phyloP scores from a whole-genome alignment of 2,888 invertebrate species.

The Eudasyphora cyanicolor region DNA sequence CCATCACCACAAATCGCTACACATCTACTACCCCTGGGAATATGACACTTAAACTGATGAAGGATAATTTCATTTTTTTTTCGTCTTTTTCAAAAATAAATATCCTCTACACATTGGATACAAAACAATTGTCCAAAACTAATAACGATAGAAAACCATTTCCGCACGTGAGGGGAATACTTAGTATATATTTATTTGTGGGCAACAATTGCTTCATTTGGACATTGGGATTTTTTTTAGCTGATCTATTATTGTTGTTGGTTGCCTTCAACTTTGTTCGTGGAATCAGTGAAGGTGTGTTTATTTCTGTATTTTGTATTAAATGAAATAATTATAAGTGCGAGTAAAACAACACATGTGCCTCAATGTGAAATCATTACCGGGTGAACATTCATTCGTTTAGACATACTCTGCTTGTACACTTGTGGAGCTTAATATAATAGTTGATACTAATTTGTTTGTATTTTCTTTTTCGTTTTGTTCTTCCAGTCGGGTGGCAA shows the following conservation, averaged over 20 bases:
- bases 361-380: neutral
- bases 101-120: neutral
- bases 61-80: neutral
- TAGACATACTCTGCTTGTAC: neutral
- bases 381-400: too few species aligned
- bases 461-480: slow-evolving; percentile 33
- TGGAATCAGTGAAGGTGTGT: neutral
- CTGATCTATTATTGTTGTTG: too few species aligned
- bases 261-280: too few species aligned
- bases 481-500: slow-evolving; percentile 79
- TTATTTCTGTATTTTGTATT: neutral
- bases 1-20: neutral
- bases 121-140: neutral
- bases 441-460: neutral
- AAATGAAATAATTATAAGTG: neutral
- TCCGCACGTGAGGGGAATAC: neutral
- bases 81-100: neutral
- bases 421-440: neutral
- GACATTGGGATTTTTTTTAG: too few species aligned
- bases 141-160: neutral
- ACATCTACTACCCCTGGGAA: too few species aligned
- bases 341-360: neutral
- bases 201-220: too few species aligned
- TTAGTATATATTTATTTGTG: neutral
- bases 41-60: neutral